phyloP scores from a whole-genome alignment of 2,797 vertebrate species.

The Sebastes steindachneri region DNA sequence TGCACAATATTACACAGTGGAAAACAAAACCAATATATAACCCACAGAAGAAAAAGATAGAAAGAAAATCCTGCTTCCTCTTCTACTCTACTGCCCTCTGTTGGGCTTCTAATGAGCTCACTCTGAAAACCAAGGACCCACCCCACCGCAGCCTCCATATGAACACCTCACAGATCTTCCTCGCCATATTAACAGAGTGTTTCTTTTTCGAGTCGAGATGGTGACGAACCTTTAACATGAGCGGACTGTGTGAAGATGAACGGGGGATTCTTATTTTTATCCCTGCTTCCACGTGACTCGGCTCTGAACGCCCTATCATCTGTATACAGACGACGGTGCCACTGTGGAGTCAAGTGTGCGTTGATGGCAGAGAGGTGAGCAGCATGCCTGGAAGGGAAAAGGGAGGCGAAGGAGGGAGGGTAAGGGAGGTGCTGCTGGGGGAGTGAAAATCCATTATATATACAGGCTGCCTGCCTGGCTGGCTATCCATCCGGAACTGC shows the following conservation, averaged over 20 bases:
- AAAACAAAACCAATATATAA: constrained; percentile 71
- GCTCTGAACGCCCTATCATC: constrained; percentile 16
- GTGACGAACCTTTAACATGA: not conserved
- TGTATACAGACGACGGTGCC: constrained; percentile 21
- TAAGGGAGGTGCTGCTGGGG: not conserved
- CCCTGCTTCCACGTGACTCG: not conserved
- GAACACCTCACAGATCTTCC: constrained; percentile 8
- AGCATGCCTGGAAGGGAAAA: constrained; percentile 49
- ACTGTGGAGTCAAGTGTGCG: constrained; percentile 39
- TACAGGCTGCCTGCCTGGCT: constrained; percentile 57
- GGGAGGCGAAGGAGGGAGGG: constrained; percentile 15
- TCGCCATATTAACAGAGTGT: constrained; percentile 14
- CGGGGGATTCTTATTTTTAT: not conserved
- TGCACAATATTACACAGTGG: constrained; percentile 90
- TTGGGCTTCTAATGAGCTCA: constrained; percentile 61
- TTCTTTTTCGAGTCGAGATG: constrained; percentile 20
- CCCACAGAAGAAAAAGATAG: constrained; percentile 61
- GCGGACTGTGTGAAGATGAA: constrained; percentile 25
- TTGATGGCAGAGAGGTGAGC: constrained; percentile 52
- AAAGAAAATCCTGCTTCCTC: constrained; percentile 73
- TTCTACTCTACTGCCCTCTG: constrained; percentile 71
- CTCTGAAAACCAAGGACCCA: constrained; percentile 53
- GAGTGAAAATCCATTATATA: constrained; percentile 68
- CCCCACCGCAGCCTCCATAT: constrained; percentile 56
- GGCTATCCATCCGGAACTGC: constrained; percentile 70